Conservation (phyloP, 2,797 vertebrate species). For the Gouania willdenowi region DNA sequence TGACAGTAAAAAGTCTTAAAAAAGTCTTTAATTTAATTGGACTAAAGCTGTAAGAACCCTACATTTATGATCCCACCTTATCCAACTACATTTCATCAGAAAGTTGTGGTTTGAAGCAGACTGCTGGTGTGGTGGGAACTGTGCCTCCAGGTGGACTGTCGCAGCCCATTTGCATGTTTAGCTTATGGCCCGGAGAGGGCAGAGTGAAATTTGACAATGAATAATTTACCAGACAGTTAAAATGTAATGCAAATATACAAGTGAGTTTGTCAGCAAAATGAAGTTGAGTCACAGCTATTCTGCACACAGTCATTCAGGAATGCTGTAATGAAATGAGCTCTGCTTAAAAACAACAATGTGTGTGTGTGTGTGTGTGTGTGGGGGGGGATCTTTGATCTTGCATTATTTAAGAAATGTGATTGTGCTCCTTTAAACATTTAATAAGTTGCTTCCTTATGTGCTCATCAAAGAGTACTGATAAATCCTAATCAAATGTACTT, state of each 20-base stretch:
- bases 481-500: too few relatives aligned
- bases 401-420: slow-evolving; percentile 43
- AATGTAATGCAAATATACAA: slow-evolving; percentile 61
- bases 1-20: too few relatives aligned
- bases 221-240: slow-evolving; percentile 60
- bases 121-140: not conserved
- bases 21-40: too few relatives aligned
- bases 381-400: too few relatives aligned
- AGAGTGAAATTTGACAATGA: slow-evolving; percentile 34
- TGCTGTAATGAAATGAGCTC: not conserved
- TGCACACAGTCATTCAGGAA: slow-evolving; percentile 19
- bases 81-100: slow-evolving; percentile 1
- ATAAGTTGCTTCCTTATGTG: too few relatives aligned
- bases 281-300: slow-evolving; percentile 18
- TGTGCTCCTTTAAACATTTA: slow-evolving; percentile 57
- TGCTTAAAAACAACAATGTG: slow-evolving; percentile 14
- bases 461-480: too few relatives aligned
- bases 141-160: slow-evolving; percentile 24
- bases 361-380: too few relatives aligned
- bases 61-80: slow-evolving; percentile 13
- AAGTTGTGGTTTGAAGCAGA: not conserved
- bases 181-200: slow-evolving; percentile 11
- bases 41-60: too few relatives aligned
- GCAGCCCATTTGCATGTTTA: slow-evolving; percentile 33
- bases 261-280: slow-evolving; percentile 56